A percentile compares a stretch with the other conserved stretches of the same genome.
Evolutionary conservation across 2,113 vertebrate genomes (phyloP).

Genomic region (Chloroceryle aenea): DNA sequence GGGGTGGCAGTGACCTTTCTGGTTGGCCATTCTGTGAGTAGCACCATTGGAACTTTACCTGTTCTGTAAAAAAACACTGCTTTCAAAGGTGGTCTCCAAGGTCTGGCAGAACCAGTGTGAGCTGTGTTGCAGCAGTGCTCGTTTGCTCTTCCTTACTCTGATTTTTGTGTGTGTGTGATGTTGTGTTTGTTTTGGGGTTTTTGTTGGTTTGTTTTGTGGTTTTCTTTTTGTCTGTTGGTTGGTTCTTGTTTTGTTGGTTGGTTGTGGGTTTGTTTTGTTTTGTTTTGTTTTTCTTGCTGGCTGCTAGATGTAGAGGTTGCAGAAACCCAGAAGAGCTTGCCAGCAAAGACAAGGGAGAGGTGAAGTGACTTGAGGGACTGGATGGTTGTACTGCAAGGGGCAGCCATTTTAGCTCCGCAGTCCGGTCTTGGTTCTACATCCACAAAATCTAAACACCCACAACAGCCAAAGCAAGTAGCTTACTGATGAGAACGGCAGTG

Average conservation of each 20-base stretch:
- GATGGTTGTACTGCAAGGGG: not conserved
- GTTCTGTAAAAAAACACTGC: not conserved
- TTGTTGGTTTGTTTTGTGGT: too few species aligned
- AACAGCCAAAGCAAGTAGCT: not conserved
- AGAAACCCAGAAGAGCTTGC: not conserved
- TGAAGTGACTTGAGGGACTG: not conserved
- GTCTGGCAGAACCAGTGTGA: not conserved
- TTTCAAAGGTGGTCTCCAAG: not conserved
- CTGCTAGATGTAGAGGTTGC: not conserved
- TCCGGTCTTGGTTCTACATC: not conserved
- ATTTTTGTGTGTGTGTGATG: too few species aligned
- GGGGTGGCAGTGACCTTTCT: not conserved
- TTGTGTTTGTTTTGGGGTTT: too few species aligned
- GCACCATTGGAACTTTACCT: not conserved
- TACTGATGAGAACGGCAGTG: not conserved
- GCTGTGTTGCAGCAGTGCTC: not conserved
- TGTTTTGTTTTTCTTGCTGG: too few species aligned
- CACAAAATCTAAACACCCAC: not conserved
- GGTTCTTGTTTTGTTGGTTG: too few species aligned
- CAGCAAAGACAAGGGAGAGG: not conserved
- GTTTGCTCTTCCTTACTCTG: not conserved
- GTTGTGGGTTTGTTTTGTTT: too few species aligned
- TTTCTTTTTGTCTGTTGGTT: too few species aligned
- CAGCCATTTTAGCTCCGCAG: not conserved
- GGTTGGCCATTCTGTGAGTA: not conserved